phyloP scores from a whole-genome alignment of 2,888 invertebrate species.

The Branchipolynoe longqiensis region DNA sequence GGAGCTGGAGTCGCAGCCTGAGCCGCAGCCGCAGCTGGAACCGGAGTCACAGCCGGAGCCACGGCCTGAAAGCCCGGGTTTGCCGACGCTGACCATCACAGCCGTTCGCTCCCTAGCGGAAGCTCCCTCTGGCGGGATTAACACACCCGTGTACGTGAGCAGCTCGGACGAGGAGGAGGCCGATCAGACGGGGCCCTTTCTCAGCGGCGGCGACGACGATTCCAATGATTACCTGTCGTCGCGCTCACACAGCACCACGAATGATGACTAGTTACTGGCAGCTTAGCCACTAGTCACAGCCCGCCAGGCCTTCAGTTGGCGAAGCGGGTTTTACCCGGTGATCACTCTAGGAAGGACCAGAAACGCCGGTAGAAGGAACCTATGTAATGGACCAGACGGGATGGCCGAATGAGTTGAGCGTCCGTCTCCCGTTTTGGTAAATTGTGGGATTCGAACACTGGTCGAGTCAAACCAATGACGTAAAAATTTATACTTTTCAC shows the following conservation, averaged over 20 bases:
- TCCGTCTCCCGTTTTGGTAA: no score
- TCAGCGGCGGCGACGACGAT: background rate
- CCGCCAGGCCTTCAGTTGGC: no score
- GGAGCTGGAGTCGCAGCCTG: background rate
- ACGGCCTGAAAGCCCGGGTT: background rate
- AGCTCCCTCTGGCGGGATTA: background rate
- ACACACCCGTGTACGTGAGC: background rate
- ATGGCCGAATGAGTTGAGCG: no score
- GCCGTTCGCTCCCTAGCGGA: background rate
- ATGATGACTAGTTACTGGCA: slow-evolving; percentile 12
- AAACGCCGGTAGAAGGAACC: no score
- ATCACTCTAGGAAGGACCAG: no score
- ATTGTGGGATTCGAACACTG: no score
- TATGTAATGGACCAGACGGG: no score
- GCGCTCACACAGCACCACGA: slow-evolving; percentile 1
- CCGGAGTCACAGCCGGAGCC: background rate
- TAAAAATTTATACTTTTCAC: no score
- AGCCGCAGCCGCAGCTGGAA: background rate
- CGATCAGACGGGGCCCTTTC: background rate
- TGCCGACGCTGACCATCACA: background rate
- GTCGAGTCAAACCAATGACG: no score
- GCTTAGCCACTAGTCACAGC: no score
- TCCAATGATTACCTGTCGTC: slow-evolving; percentile 20
- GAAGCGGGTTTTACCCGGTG: no score
- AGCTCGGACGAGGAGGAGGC: background rate